Conservation (phyloP, 2,797 vertebrate species). For the Chlorospingus flavigularis region DNA sequence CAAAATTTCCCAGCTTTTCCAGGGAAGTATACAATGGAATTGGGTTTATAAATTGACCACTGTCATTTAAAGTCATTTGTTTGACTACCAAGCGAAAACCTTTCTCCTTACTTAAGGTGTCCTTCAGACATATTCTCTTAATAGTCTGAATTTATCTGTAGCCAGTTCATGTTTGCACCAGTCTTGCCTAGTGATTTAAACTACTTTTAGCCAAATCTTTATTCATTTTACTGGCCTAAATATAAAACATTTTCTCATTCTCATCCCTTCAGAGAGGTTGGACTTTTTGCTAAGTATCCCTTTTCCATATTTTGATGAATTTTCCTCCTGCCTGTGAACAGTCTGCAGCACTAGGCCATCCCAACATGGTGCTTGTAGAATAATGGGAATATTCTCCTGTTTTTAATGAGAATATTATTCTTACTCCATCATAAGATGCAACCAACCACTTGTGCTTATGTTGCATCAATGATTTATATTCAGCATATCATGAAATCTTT, state of each 20-base stretch:
- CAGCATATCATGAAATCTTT: background rate
- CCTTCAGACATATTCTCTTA: background rate
- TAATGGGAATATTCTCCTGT: background rate
- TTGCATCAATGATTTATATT: background rate
- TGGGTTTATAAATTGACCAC: background rate
- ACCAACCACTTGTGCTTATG: background rate
- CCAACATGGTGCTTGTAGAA: background rate
- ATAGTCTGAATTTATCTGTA: background rate
- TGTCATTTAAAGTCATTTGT: background rate
- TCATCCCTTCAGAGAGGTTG: background rate
- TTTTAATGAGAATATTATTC: background rate
- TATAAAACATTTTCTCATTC: background rate
- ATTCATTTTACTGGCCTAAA: background rate
- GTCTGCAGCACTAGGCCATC: background rate
- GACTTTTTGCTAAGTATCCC: rapidly evolving
- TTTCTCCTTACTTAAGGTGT: background rate
- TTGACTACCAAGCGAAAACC: background rate
- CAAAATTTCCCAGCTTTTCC: background rate
- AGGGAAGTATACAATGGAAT: rapidly evolving
- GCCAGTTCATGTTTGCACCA: background rate
- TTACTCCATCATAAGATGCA: no score
- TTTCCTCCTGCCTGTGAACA: background rate
- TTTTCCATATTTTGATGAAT: background rate
- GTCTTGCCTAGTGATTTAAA: background rate
- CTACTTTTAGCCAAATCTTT: background rate